Conservation (phyloP, 2,888 invertebrate species). For the Cacoxenus indagator region DNA sequence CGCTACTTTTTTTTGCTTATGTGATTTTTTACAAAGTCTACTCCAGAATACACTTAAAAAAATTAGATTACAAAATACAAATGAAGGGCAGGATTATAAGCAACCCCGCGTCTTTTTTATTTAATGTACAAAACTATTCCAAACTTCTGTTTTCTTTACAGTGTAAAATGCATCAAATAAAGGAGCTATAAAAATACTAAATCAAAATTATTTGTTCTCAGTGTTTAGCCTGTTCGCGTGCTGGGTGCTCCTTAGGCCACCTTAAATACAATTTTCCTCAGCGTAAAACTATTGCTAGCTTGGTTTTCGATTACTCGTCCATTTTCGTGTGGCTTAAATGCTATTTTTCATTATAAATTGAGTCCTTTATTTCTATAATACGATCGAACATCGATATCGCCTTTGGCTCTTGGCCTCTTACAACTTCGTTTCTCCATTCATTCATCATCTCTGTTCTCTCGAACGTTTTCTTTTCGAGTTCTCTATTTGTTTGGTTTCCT, state of each 20-base stretch:
- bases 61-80: not conserved
- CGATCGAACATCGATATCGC: no score
- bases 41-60: not conserved
- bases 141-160: slow-evolving; percentile 23
- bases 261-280: slow-evolving; percentile 12
- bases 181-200: slow-evolving; percentile 31
- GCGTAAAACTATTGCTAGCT: slow-evolving; percentile 25
- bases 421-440: not conserved
- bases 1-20: not conserved
- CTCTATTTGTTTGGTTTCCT: slow-evolving; percentile 17
- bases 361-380: not conserved
- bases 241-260: not conserved
- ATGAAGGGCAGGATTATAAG: not conserved
- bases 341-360: not conserved
- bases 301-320: slow-evolving; percentile 24
- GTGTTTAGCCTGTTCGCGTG: not conserved
- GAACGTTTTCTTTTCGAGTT: slow-evolving; percentile 31
- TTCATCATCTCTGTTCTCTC: not conserved
- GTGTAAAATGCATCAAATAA: slow-evolving; percentile 38
- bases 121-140: slow-evolving; percentile 8
- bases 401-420: not conserved
- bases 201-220: slow-evolving; percentile 3
- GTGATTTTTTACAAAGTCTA: slow-evolving; percentile 1
- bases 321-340: not conserved
- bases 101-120: not conserved